Base-by-base conservation (phyloP, 37 sponge, comb jelly and placozoan genomes). In the Bolinopsis microptera region DNA sequence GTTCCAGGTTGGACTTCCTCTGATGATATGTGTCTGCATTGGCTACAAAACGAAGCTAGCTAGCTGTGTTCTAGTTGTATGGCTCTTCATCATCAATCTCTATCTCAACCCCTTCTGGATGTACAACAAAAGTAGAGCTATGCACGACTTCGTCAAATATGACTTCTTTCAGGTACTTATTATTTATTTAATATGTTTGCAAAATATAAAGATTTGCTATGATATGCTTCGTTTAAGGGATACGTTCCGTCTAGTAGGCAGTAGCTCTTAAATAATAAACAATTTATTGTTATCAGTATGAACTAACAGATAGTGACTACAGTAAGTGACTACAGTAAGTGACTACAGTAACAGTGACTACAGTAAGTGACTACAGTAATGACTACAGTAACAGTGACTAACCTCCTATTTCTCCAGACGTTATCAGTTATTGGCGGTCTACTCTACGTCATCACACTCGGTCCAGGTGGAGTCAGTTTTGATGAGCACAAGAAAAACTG, bases 401-500 rank as follows among this genome's bases (percentile, higher is more conserved):
- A 30, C 83, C 32, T 35, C 35, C 38, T 31, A 21, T 86, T 39
- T 32, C 80, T 32, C 8, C 99, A 98, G 94, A 97, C 97, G 0
- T 38, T 98, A 37, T 98, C 99, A 28, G 99, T 98, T 68, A 95
- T 98, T 92, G 99, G 99, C 37, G 99, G 99, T 30, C 95, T 98
- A 30, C 95, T 98, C 69, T 95, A 95, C 74, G 96, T 98, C 24
- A 97, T 98, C 25, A 95, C 97, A 9, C 95, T 96, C 41, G 99
- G 99, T 0, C 99, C 99, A 0, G 99, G 99, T 24, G 99, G 99
- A 34, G 96, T 98, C 37, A 98, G 99, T 77, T 39, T 96, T 69
- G 99, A 98, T 83, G 99, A 97, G 37, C 97, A 96, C 95, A 98
- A 98, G 95, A 98, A 96, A 94, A 94, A 96, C 30, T 98, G 97